Conservation (phyloP, 2,888 invertebrate species). For the Geophilus truncorum region DNA sequence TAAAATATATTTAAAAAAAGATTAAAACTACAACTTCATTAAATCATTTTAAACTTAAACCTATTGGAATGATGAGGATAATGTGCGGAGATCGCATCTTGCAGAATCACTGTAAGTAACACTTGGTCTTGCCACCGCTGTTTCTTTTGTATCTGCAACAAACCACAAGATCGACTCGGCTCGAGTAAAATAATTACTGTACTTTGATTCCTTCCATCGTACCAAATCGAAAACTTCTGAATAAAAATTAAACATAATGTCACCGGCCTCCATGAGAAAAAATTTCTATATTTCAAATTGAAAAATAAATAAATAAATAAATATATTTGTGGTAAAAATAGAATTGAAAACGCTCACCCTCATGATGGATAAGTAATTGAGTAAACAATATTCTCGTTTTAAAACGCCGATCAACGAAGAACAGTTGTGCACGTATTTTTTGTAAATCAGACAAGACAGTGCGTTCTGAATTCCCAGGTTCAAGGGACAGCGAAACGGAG, state of each 20-base stretch:
- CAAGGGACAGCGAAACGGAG: neutral
- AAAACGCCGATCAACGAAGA: neutral
- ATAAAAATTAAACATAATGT: conserved; percentile 49
- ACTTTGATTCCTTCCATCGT: conserved; percentile 30
- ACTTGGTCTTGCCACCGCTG: conserved; percentile 45
- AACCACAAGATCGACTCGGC: too few species aligned
- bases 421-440: conserved; percentile 2
- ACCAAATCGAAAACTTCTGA: conserved; percentile 49
- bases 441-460: neutral
- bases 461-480: neutral
- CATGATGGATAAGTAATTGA: neutral
- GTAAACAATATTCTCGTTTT: neutral
- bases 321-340: too few species aligned
- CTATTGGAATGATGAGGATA: conserved; percentile 37
- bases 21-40: neutral
- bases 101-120: conserved; percentile 45
- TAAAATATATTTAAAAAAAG: neutral
- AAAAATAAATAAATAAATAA: neutral
- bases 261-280: conserved; percentile 49
- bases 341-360: neutral
- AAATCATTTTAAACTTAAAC: neutral
- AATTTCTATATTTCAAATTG: conserved; percentile 37
- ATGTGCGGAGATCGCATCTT: conserved; percentile 44
- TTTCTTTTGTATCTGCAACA: conserved; percentile 28
- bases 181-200: too few species aligned